These are phyloP conservation scores for Ailurus styani DNA, from an alignment of 2,113 vertebrate genomes.

Conservation along the genomic window DNA sequence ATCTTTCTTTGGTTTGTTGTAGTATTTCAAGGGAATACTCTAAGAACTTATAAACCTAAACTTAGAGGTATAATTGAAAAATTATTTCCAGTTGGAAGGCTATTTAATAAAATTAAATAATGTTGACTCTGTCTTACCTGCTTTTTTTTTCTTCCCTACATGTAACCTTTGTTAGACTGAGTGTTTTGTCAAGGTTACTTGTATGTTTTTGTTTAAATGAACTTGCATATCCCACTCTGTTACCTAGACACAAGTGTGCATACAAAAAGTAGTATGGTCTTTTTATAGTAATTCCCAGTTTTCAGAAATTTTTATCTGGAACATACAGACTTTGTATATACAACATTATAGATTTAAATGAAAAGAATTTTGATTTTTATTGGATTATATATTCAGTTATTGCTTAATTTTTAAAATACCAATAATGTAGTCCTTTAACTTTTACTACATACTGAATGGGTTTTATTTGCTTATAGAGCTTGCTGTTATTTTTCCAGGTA, in stretches of 20 bases:
- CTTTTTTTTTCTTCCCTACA: neutral
- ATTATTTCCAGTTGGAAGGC: neutral
- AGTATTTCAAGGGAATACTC: neutral
- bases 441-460: neutral
- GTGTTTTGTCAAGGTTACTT: neutral
- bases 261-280: neutral
- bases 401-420: constrained; percentile 24
- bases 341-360: constrained; percentile 18
- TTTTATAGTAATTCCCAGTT: neutral
- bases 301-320: constrained; percentile 14
- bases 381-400: constrained; percentile 5
- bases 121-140: neutral
- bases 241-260: neutral
- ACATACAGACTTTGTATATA: neutral
- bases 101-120: constrained; percentile 39
- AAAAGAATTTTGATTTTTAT: constrained; percentile 27
- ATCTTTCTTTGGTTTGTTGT: neutral
- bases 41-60: neutral
- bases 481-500: constrained; percentile 36
- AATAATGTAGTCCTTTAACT: neutral
- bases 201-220: constrained; percentile 21
- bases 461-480: constrained; percentile 31
- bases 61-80: neutral
- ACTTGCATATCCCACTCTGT: neutral
- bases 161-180: neutral